phyloP scores from a whole-genome alignment of 2,113 vertebrate species.

The Noturus placidus region DNA sequence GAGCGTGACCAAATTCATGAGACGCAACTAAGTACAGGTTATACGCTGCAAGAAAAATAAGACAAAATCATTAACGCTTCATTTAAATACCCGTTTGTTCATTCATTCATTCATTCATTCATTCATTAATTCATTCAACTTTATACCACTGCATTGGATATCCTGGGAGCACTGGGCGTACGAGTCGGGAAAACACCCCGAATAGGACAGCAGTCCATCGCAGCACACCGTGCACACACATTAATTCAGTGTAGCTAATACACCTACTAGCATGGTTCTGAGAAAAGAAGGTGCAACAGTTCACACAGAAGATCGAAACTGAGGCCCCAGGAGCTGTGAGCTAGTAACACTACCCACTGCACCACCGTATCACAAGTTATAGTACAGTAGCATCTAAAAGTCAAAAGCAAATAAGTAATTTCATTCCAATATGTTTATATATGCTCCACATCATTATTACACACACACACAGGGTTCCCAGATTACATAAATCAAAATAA shows the following conservation, averaged over 20 bases:
- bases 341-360: neutral
- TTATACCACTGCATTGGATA: neutral
- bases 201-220: neutral
- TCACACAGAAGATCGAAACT: neutral
- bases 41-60: conserved; percentile 73
- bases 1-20: conserved; percentile 92
- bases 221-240: neutral
- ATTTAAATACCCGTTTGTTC: neutral
- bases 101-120: neutral
- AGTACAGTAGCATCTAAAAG: neutral
- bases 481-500: no score
- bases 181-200: neutral
- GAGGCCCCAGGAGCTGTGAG: no score
- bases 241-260: neutral
- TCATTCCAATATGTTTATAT: neutral
- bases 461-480: neutral
- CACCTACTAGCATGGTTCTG: no score
- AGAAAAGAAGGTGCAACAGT: neutral
- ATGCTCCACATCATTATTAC: neutral
- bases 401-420: neutral
- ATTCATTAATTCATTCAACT: neutral
- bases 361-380: neutral
- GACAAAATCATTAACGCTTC: neutral
- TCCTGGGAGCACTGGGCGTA: no score
- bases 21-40: conserved; percentile 91